Base-by-base conservation (phyloP, 1,140 invertebrate genomes). In the Diachasma alloeum region DNA sequence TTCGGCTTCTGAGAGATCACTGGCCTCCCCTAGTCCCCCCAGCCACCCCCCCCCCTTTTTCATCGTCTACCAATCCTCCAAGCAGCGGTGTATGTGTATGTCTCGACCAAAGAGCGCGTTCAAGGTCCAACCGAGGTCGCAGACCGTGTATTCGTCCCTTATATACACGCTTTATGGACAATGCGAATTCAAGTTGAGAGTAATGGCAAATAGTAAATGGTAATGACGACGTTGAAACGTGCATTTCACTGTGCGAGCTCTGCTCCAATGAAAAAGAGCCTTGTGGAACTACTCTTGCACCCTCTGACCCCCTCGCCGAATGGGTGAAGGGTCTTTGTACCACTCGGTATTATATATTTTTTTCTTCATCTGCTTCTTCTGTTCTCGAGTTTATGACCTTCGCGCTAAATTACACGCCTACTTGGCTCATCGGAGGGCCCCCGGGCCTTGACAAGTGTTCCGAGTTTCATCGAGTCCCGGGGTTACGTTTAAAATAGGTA, bases 51-150 rank as follows among this genome's bases (percentile, higher is more conserved):
- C 78, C 75, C 48, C 53, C 73, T 81, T 80, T 84, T 75, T 80
- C 79, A 79, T 78, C 78, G 10, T 66, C 72, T 17, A 26, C 48
- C 19, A 22, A n/a, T 67, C 17, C n/a, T 17, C 19, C 17, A 11
- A 31, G 2, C 31, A 31, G 2, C 31, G 31, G 31, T 31, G 31
- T 31, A 31, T 19, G 36, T 36, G 66, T 39, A 15, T 36, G 46
- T 59, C 48, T 37, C 36, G 59, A 36, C 59, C 56, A 39, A 13
- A 81, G 80, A 84, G 81, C 81, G 80, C 82, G 85, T 87, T 87
- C 86, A 88, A 88, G 86, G 86, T 84, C 84, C 83, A 78, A 71
- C 59, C 87, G 84, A 85, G 90, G 90, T 82, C 91, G 80, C 85
- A 84, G 83, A 83, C 82, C 74, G 74, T 36, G 46, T 46, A 42